Evolutionary conservation across 2,113 vertebrate species (phyloP), one percentile per base, ranked within the genome.

Genomic region (Argyrosomus japonicus): DNA sequence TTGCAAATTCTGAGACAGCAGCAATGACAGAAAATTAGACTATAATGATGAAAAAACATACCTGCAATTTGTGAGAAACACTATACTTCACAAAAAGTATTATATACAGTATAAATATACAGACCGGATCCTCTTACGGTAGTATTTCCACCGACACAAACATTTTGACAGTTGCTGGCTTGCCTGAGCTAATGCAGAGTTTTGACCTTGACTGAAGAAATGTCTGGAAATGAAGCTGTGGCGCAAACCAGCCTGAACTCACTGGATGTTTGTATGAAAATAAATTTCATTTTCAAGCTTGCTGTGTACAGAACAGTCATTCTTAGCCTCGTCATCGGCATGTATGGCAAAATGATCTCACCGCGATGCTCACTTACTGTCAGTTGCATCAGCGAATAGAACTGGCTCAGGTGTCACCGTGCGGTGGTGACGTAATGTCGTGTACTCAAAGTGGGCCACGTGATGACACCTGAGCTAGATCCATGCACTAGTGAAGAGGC

Each of bases 1-100:
- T 98, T 11, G 97, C 97, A 77, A 99, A 99, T 92, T 98, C 98
- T 99, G 76, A 68, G 8, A 18, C 1, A 32, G 32, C 6, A 15
- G 19, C 29, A 57, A 5, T 23, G 13, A 36, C 14, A 67, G 32
- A 61, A 58, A 45, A 77, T 65, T 0, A 79, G 19, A 82, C 10
- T 21, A 40, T 1, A 43, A 62, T 40, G 23, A 53, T 10, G 15
- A 72, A 29, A n/a, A 43, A 25, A 15, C 5, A 57, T 9, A n/a
- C 15, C 4, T 68, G 17, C 25, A 15, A 18, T 50, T 50, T 50
- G 45, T 47, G n/a, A 27, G 10, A 67, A 51, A 51, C 36, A 40
- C 36, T 40, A 40, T 8, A 8, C 36, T 40, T 40, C 36, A 40
- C 36, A 40, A 40, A 40, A 8, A 8, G 7, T 40, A 8, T 40